Base-by-base conservation (phyloP, 2,888 invertebrate species). In the Drosophila crucigera region DNA sequence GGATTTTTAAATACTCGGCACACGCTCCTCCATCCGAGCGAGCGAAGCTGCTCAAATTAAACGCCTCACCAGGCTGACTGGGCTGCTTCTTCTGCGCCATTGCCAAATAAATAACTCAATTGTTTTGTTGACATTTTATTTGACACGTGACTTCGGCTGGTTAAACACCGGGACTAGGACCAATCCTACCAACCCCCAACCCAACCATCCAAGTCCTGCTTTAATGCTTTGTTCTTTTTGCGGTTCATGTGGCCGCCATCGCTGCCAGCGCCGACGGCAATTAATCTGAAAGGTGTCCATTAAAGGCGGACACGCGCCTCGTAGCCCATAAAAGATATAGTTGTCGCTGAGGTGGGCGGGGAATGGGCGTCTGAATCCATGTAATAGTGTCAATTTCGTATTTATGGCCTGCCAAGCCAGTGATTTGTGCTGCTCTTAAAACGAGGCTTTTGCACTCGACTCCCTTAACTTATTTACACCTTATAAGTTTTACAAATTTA, bases 61-160 rank as follows among this genome's bases (percentile, higher is more conserved):
- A 89, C 69, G 85, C 76, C 71, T 87, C 70, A 63, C 50, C 68
- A 50, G 50, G 80, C 90, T 59, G 47, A 47, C 47, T 47, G 47
- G 47, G 16, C 47, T 11, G 47, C 60, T 50, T 58, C 71, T 60
- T 60, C 73, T 68, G 78, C 50, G 49, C 68, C 68, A 70, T 72
- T 78, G 71, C 66, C 80, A 87, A 87, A 92, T 92, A 92, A 92
- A 92, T 92, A 92, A 92, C 92, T 92, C 92, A 92, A 92, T 92
- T 91, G 92, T 91, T 92, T 92, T 92, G 92, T 92, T 92, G 92
- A 92, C 92, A 92, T 92, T 92, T 92, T 91, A 92, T 92, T 92
- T 92, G 92, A 92, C 92, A 92, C 92, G 92, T 92, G 92, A 92
- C 92, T 92, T 83, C 86, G 89, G 84, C 89, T 88, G 85, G 85